Conservation (phyloP, 2,888 invertebrate species). For the Tinea trinotella region DNA sequence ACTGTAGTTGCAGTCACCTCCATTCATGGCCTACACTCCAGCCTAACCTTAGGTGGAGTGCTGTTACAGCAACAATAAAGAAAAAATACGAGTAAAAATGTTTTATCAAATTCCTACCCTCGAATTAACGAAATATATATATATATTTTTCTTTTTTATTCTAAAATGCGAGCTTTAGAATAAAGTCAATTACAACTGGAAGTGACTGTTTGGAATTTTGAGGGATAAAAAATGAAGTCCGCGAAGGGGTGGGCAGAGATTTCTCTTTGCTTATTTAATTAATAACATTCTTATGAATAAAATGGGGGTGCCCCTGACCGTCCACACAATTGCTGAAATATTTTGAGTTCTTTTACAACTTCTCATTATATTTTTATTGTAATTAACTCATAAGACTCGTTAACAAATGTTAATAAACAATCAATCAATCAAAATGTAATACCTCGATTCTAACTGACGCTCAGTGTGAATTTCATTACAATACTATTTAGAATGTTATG, state of each 20-base stretch:
- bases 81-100: too few relatives aligned
- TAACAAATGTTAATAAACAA: too few relatives aligned
- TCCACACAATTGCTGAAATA: slow-evolving; percentile 41
- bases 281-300: slow-evolving; percentile 67
- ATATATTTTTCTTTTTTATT: neutral
- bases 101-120: neutral
- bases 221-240: slow-evolving; percentile 41
- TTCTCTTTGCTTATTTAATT: slow-evolving; percentile 67
- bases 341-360: slow-evolving; percentile 41
- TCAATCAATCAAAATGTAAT: too few relatives aligned
- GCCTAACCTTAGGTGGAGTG: too few relatives aligned
- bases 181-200: slow-evolving; percentile 18
- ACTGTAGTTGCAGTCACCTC: too few relatives aligned
- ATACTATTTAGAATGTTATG: too few relatives aligned
- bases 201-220: slow-evolving; percentile 8
- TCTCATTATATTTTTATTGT: slow-evolving; percentile 10
- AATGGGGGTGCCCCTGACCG: slow-evolving; percentile 31
- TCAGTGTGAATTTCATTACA: too few relatives aligned
- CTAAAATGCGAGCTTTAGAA: neutral
- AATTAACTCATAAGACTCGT: slow-evolving; percentile 20
- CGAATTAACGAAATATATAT: neutral
- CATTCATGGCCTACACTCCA: too few relatives aligned
- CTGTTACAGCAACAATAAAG: too few relatives aligned
- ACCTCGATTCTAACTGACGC: too few relatives aligned
- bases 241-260: slow-evolving; percentile 55